Evolutionary conservation across 1,140 invertebrate species (phyloP).

Genomic region (Panagrolaimus sp.): DNA sequence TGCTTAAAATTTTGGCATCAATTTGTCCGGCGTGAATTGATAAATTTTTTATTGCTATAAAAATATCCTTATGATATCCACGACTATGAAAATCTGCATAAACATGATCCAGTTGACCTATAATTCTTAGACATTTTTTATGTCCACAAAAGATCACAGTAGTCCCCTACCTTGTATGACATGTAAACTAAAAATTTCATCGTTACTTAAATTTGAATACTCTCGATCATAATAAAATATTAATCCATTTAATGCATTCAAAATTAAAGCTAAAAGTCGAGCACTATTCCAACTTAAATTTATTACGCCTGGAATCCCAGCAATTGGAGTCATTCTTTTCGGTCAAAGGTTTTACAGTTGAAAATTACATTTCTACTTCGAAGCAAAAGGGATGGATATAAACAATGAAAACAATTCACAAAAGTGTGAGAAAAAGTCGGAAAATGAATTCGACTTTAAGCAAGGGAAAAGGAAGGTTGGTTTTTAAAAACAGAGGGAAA

Average conservation of each 20-base stretch:
- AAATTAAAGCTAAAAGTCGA: neutral
- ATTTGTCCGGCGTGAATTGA: neutral
- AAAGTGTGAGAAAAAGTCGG: neutral
- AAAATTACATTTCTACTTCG: neutral
- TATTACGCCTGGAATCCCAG: neutral
- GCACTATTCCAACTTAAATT: constrained; percentile 9
- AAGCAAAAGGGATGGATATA: neutral
- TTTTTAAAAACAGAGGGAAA: no score
- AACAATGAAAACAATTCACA: neutral
- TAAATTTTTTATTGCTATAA: neutral
- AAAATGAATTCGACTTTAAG: no score
- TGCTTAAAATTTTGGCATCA: neutral
- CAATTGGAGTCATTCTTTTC: neutral
- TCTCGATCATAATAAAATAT: neutral
- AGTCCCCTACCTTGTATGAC: neutral
- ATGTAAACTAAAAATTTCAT: neutral
- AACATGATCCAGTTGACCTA: neutral
- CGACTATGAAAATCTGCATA: neutral
- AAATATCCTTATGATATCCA: neutral
- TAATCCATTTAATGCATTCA: constrained; percentile 4
- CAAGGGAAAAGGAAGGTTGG: no score
- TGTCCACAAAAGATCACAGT: neutral
- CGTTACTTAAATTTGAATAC: neutral
- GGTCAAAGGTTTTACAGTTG: no score
- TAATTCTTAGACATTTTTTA: neutral